These are phyloP conservation scores for Eulemur albifrons DNA, from an alignment of 2,797 vertebrate species.

Conservation along the genomic window DNA sequence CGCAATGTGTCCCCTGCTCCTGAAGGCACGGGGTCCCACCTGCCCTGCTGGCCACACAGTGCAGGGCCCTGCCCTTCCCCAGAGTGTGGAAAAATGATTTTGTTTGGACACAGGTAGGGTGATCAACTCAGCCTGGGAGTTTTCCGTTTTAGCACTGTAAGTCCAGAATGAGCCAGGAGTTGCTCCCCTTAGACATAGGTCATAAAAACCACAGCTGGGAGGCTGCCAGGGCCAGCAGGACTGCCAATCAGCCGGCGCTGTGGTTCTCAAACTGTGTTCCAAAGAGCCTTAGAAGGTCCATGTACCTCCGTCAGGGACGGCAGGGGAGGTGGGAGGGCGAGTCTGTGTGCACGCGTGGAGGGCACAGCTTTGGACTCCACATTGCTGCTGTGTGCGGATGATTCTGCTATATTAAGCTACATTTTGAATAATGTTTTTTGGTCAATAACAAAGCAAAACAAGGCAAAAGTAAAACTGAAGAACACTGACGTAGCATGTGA, in stretches of 20 bases:
- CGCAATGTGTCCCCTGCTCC: not conserved
- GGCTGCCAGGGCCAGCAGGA: not conserved
- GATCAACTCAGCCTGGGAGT: not conserved
- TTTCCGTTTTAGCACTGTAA: not conserved
- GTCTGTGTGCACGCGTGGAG: not conserved
- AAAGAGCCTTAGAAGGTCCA: not conserved
- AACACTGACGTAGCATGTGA: fast-evolving
- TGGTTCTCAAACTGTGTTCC: not conserved
- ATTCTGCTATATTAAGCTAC: not conserved
- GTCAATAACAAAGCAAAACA: not conserved
- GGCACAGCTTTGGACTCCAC: not conserved
- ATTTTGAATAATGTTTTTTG: not conserved
- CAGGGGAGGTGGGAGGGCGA: fast-evolving
- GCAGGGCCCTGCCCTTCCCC: not conserved
- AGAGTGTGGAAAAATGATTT: not conserved
- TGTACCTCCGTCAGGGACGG: not conserved
- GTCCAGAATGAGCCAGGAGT: fast-evolving
- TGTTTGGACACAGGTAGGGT: not conserved
- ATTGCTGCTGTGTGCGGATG: not conserved
- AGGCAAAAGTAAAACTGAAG: not conserved
- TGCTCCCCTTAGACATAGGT: no score
- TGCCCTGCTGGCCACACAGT: fast-evolving
- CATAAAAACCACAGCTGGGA: no score
- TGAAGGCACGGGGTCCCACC: fast-evolving
- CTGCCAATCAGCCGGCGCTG: fast-evolving